Evolutionary conservation across 1,140 invertebrate genomes (phyloP).

Genomic region (Mesaphorura yosii): DNA sequence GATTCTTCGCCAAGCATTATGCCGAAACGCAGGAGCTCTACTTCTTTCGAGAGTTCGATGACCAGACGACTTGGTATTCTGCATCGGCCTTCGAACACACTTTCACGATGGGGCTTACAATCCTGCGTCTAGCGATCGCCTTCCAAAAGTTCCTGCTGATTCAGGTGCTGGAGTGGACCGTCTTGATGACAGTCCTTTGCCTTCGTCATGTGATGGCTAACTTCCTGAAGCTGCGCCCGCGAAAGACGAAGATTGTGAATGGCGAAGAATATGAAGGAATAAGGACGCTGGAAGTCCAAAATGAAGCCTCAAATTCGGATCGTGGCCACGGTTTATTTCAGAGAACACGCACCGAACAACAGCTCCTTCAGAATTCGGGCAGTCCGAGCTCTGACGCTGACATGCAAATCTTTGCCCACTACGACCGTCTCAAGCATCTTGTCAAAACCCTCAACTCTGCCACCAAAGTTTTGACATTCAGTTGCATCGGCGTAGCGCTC

Average conservation of each 20-base stretch:
- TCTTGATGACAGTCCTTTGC: neutral
- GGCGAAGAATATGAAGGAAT: too few species aligned
- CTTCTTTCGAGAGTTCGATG: neutral
- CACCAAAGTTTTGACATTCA: neutral
- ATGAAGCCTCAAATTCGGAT: too few species aligned
- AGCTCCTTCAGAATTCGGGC: neutral
- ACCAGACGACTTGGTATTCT: too few species aligned
- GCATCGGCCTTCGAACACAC: neutral
- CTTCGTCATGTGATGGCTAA: neutral
- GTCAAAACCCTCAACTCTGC: neutral
- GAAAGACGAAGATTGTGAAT: too few species aligned
- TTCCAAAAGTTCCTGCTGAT: neutral
- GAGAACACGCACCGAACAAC: too few species aligned
- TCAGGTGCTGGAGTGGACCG: neutral
- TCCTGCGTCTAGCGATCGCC: too few species aligned
- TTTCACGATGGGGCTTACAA: neutral
- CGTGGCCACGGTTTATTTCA: neutral
- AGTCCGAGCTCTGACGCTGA: too few species aligned
- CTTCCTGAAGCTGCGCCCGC: too few species aligned
- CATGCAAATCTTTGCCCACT: neutral
- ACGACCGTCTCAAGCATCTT: neutral
- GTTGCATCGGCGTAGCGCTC: neutral
- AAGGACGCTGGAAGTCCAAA: too few species aligned
- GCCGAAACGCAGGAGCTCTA: neutral
- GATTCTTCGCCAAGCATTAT: neutral